Percentiles rank a stretch among this genome's conserved stretches.
Conservation (phyloP, 2,113 vertebrate genomes). For the Sinocyclocheilus anophthalmus region DNA sequence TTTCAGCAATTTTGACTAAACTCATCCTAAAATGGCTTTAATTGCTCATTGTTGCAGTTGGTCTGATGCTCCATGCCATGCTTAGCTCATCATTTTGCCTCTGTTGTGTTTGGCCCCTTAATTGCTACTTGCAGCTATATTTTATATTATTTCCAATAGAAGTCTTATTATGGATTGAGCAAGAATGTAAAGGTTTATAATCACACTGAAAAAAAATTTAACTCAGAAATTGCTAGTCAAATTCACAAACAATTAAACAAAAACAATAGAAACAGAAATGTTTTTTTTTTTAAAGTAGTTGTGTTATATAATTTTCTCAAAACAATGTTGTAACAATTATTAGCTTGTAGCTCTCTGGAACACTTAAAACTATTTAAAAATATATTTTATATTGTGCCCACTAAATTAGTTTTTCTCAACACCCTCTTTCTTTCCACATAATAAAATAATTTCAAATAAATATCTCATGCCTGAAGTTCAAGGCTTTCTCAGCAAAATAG, state of each 20-base stretch:
- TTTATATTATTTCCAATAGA: neutral
- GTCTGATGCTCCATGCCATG: too few relatives aligned
- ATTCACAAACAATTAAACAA: neutral
- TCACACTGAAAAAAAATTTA: neutral
- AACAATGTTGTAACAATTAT: too few relatives aligned
- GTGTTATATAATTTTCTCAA: too few relatives aligned
- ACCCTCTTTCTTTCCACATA: neutral
- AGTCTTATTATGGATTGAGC: neutral
- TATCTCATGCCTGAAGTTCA: neutral
- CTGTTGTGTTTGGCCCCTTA: too few relatives aligned
- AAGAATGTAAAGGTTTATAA: neutral
- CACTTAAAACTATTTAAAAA: neutral
- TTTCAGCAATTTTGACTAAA: too few relatives aligned
- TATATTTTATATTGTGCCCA: neutral
- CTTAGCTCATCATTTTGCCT: too few relatives aligned
- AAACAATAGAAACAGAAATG: too few relatives aligned
- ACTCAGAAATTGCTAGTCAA: neutral
- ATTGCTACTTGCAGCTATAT: too few relatives aligned
- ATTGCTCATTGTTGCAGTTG: too few relatives aligned
- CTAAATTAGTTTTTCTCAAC: neutral
- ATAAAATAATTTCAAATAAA: neutral
- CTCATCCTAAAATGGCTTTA: too few relatives aligned
- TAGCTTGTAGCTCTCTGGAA: neutral
- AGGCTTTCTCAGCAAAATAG: neutral
- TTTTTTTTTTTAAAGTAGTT: too few relatives aligned